Conservation (phyloP, 64 coral and sea anemone genomes). For the Stichodactyla helianthus region DNA sequence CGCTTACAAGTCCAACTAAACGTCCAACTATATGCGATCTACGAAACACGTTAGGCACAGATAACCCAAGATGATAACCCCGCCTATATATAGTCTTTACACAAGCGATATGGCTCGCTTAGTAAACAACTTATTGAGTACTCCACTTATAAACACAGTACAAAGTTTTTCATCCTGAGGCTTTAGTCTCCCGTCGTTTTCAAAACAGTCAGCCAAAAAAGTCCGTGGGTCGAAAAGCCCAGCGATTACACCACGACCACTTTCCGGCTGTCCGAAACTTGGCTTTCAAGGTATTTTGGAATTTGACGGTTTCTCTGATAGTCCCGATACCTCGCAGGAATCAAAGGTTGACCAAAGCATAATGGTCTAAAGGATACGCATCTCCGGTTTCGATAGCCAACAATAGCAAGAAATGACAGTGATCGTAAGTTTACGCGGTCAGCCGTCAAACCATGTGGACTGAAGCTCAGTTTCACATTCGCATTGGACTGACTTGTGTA, state of each 20-base stretch:
- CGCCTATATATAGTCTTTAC: neutral
- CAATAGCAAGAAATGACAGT: conserved; percentile 13
- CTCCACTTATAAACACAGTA: conserved; percentile 4
- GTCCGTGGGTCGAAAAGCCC: neutral
- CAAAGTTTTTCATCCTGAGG: neutral
- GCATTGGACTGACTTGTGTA: neutral
- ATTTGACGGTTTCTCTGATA: neutral
- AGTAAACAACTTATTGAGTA: neutral
- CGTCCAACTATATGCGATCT: neutral
- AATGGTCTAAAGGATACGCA: conserved; percentile 1
- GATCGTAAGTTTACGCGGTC: neutral
- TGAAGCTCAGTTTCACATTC: conserved; percentile 16
- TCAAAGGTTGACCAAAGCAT: conserved; percentile 2
- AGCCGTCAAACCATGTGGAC: conserved; percentile 12
- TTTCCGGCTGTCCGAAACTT: neutral
- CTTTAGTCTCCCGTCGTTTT: neutral
- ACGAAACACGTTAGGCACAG: neutral
- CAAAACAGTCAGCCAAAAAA: neutral
- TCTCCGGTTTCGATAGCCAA: conserved; percentile 18
- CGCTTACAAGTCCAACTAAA: neutral
- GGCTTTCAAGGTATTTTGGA: neutral
- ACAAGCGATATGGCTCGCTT: conserved; percentile 1
- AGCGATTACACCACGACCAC: neutral
- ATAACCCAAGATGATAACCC: neutral
- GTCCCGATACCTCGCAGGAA: neutral